These are phyloP conservation scores for Oceanodroma tethys DNA, from an alignment of 2,113 vertebrate species.

Conservation along the genomic window DNA sequence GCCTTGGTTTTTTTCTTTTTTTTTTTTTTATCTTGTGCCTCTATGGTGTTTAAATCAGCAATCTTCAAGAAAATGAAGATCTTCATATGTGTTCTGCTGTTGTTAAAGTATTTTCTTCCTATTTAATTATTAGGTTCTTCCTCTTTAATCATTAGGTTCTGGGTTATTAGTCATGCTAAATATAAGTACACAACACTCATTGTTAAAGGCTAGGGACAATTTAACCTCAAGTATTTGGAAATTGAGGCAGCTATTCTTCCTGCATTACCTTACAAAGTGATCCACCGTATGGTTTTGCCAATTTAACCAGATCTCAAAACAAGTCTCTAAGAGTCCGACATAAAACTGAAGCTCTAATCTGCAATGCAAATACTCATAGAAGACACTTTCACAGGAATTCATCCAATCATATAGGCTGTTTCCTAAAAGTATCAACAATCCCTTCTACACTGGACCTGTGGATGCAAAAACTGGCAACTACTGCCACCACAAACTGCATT, in stretches of 20 bases:
- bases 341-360: background rate
- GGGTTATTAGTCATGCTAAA: background rate
- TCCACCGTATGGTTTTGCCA: accelerated
- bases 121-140: background rate
- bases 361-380: background rate
- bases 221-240: background rate
- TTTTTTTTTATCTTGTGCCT: background rate
- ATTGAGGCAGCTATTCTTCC: background rate
- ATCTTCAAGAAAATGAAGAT: background rate
- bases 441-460: background rate
- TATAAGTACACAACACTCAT: background rate
- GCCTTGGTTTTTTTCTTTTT: background rate
- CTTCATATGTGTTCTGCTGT: background rate
- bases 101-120: background rate
- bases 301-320: background rate
- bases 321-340: background rate
- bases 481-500: background rate
- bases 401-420: background rate
- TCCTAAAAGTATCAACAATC: background rate
- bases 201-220: background rate
- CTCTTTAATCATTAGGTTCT: background rate
- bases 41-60: background rate
- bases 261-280: background rate
- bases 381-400: background rate
- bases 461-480: background rate